phyloP scores from a whole-genome alignment of 2,888 invertebrate genomes.

The Drosophila birchii region DNA sequence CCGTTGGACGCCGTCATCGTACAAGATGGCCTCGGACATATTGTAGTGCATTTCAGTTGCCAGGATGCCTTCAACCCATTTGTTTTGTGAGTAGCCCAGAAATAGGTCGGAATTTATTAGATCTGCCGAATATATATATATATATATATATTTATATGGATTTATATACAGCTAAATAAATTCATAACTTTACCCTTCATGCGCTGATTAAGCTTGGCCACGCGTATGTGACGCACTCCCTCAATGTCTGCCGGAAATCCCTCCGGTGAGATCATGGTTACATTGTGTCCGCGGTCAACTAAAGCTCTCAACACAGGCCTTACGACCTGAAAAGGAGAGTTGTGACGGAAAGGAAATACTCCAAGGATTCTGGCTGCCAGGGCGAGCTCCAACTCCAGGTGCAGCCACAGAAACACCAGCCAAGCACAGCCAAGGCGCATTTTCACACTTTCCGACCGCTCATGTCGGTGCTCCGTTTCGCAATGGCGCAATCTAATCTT shows the following conservation, averaged over 20 bases:
- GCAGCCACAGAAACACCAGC: not conserved
- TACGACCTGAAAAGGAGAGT: constrained; percentile 62
- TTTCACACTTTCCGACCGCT: constrained; percentile 9
- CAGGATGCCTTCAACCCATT: constrained; percentile 28
- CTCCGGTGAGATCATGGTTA: constrained; percentile 40
- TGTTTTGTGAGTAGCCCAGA: constrained; percentile 25
- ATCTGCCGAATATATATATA: not conserved
- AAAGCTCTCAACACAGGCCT: constrained; percentile 29
- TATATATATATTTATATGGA: not conserved
- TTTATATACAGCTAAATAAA: not conserved
- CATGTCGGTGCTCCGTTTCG: constrained; percentile 3
- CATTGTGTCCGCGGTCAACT: constrained; percentile 21
- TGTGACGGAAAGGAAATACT: constrained; percentile 50
- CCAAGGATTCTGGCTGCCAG: constrained; percentile 36
- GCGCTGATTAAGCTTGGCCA: constrained; percentile 3
- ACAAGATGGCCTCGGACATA: constrained; percentile 15
- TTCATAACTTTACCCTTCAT: constrained; percentile 8
- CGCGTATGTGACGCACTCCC: constrained; percentile 35
- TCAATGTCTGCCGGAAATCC: not conserved
- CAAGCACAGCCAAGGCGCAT: constrained; percentile 8
- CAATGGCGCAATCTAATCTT: constrained; percentile 21
- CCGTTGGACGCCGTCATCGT: constrained; percentile 17
- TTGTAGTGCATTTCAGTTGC: constrained; percentile 12
- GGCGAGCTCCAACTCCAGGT: not conserved
- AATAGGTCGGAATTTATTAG: not conserved